Base-by-base conservation (phyloP, 2,113 vertebrate genomes). In the Todiramphus saurophagus region DNA sequence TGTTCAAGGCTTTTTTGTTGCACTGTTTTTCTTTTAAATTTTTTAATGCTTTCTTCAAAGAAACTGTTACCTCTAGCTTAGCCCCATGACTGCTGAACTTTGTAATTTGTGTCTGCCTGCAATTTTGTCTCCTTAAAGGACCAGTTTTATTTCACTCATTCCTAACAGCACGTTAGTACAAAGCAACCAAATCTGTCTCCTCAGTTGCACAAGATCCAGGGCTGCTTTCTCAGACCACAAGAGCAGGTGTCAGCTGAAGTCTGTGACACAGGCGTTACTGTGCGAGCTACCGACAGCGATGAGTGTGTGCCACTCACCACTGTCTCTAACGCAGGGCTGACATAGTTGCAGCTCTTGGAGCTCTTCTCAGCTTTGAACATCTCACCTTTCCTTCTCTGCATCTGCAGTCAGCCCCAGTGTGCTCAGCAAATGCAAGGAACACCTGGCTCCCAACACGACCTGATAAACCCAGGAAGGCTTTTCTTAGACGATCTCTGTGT, bases 61-160 rank as follows among this genome's bases (percentile, higher is more conserved):
- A 62, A 78, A 79, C 48, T 33, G 20, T 68, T 76, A 73, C 25
- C 14, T 66, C 23, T n/a, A 83, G 53, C 39, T 93, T 51, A 79
- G 48, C 58, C 35, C 21, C 20, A 6, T 35, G 59, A 60, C 43
- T 64, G 39, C 9, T 87, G 53, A 83, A 70, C 44, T 70, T 60
- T 8, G 20, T 53, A 41, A 86, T 68, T 81, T 37, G 46, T 30
- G 30, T 20, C 17, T 56, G 84, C 51, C 66, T 79, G 48, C 39
- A 93, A 46, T 60, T 76, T 94, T 44, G 19, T 64, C 67, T 95
- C 55, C 70, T 86, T 86, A 69, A 82, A 83, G 44, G 83, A 95
- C 72, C 19, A 79, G 67, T n/a, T 92, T 89, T 80, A 73, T 89
- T 86, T 86, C 44, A 77, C 24, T 94, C 68, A 58, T 62, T 75